Evolutionary conservation across 2,113 vertebrate genomes (phyloP), one percentile per base, ranked within the genome.

Genomic region (Hydrolagus affinis): DNA sequence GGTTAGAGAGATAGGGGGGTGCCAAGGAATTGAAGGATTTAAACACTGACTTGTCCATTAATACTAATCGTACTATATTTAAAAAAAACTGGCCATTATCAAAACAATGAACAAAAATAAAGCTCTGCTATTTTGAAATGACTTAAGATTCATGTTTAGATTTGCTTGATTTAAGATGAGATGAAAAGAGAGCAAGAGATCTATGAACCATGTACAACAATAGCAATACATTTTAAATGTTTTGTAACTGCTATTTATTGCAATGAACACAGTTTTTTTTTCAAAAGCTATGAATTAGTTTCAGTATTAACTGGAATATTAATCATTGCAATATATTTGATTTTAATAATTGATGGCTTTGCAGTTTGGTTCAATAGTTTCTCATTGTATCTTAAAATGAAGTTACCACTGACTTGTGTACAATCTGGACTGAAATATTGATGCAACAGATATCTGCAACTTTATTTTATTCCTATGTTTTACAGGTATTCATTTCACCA

Each of bases 301-400:
- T 83, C 12, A 11, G 23, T 32, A n/a, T 77, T 2, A 12, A 23
- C 15, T 77, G 75, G 75, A 23, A n/a, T 74, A 74, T 74, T 77
- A 17, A 19, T 57, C 30, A 28, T 83, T 23, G 32, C 17, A 68
- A 17, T 15, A 0, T 11, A 83, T 21, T 66, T 66, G 25, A 14
- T 83, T 68, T 83, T 68, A 68, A 66, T 66, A 83, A 66, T 83
- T 32, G 17, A 19, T 68, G 3, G 23, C 44, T 28, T 64, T 80
- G 11, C 78, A 83, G 62, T 30, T 66, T 30, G 30, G 77, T 83
- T 66, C 17, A 66, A 83, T 66, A 83, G 10, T 64, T 83, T 83
- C 78, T 30, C 11, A 66, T 30, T 66, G 28, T 19, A 25, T 19
- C 19, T 83, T 68, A 3, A 25, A 59, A 62, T 62, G n/a, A 62